Conservation (phyloP, 2,113 vertebrate species). For the Aspidoscelis tigris region DNA sequence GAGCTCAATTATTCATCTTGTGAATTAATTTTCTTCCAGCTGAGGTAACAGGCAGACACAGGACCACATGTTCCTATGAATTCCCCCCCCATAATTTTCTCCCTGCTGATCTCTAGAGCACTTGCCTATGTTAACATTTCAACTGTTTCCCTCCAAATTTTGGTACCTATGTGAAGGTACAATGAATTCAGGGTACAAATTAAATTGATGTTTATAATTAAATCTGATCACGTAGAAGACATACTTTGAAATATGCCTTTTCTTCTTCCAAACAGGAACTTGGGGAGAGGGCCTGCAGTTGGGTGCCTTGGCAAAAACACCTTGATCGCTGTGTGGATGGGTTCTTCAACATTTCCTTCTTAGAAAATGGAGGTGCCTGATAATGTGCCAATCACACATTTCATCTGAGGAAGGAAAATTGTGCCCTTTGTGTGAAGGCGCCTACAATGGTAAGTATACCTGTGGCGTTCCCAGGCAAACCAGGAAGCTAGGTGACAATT, state of each 20-base stretch:
- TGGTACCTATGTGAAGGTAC: background rate
- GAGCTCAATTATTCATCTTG: conserved; percentile 60
- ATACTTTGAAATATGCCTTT: background rate
- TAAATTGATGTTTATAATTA: background rate
- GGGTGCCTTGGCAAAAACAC: no score
- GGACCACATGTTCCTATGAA: conserved; percentile 52
- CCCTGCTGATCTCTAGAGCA: conserved; percentile 40
- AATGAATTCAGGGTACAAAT: background rate
- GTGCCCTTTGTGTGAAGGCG: no score
- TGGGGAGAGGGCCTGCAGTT: no score
- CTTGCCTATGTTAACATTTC: background rate
- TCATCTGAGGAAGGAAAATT: no score
- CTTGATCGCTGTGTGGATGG: no score
- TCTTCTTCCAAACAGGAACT: no score
- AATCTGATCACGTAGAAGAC: background rate
- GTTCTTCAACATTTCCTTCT: no score
- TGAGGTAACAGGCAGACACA: conserved; percentile 57
- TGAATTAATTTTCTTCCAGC: conserved; percentile 61
- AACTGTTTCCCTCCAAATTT: background rate
- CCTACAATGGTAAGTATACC: no score
- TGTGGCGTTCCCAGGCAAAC: no score
- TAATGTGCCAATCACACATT: no score
- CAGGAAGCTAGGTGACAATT: no score
- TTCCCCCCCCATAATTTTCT: conserved; percentile 22
- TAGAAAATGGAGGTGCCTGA: no score